A percentile compares a stretch with the other conserved stretches of the same genome.
Evolutionary conservation across 1,140 invertebrate species (phyloP).

Genomic region (Pemphigus obesinymphae): DNA sequence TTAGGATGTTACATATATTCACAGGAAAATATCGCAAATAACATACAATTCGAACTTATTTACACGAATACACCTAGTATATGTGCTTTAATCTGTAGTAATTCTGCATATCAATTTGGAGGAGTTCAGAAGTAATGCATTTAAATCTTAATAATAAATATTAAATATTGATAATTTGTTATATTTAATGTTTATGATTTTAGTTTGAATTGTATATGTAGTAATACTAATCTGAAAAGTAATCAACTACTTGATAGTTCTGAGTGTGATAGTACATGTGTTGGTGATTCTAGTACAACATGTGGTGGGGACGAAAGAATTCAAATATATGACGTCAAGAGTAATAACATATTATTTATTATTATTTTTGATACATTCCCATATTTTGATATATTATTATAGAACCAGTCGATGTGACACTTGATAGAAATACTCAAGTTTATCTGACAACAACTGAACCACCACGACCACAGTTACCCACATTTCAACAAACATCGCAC

Average conservation of each 20-base stretch:
- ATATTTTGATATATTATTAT: no score
- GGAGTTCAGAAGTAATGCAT: background rate
- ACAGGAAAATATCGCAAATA: slow-evolving; percentile 7
- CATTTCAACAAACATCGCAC: no score
- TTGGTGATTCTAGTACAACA: slow-evolving; percentile 62
- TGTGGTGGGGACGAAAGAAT: slow-evolving; percentile 85
- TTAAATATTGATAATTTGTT: background rate
- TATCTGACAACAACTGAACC: no score
- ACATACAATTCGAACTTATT: slow-evolving; percentile 33
- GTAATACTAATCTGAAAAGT: slow-evolving; percentile 53
- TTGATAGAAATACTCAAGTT: no score
- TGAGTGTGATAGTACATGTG: slow-evolving; percentile 75
- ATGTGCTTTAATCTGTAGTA: slow-evolving; percentile 44
- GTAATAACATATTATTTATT: no score
- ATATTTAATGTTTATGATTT: slow-evolving; percentile 72
- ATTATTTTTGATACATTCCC: no score
- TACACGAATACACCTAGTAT: slow-evolving; percentile 42
- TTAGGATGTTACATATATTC: slow-evolving; percentile 45
- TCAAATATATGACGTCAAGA: background rate
- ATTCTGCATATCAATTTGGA: slow-evolving; percentile 21
- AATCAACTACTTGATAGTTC: slow-evolving; percentile 56
- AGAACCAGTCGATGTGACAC: no score
- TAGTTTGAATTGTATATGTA: no score
- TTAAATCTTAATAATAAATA: background rate
- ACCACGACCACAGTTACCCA: no score